Percentiles rank a stretch among this genome's conserved stretches.
phyloP scores from a whole-genome alignment of 2,113 vertebrate genomes.

The Nothobranchius kuhntae region DNA sequence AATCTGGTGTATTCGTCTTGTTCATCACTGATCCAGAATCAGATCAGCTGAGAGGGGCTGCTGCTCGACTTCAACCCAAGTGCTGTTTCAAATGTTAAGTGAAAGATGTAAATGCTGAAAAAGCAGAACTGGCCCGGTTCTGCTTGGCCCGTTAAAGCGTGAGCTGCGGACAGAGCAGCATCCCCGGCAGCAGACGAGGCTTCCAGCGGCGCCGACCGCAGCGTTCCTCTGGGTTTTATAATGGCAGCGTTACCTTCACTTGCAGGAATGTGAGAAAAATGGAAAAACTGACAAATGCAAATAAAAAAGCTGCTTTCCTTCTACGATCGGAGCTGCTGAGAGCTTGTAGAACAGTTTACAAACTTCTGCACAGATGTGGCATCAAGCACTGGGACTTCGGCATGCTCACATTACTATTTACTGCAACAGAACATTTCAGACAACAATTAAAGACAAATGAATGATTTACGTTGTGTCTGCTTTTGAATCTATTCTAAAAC shows the following conservation, averaged over 20 bases:
- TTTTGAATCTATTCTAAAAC: too few relatives aligned
- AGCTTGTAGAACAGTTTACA: conserved; percentile 43
- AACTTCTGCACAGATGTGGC: conserved; percentile 39
- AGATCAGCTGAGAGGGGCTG: not conserved
- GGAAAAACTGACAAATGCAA: conserved; percentile 65
- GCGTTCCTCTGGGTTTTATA: conserved; percentile 63
- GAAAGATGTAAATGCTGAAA: not conserved
- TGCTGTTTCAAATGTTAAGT: not conserved
- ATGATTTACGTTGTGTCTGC: too few relatives aligned
- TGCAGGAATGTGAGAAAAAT: conserved; percentile 65
- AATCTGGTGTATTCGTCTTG: not conserved
- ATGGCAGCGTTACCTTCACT: conserved; percentile 60
- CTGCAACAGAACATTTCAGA: not conserved
- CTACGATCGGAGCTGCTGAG: conserved; percentile 30
- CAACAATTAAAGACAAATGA: too few relatives aligned
- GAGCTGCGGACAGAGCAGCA: conserved; percentile 46
- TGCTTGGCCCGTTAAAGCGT: conserved; percentile 24
- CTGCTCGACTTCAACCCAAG: conserved; percentile 1
- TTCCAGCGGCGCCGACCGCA: conserved; percentile 59
- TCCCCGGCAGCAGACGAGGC: conserved; percentile 46
- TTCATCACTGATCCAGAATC: not conserved
- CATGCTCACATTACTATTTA: not conserved
- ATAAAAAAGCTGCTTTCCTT: conserved; percentile 28
- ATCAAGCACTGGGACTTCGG: conserved; percentile 6
- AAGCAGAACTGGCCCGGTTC: conserved; percentile 33